Evolutionary conservation across 2,797 vertebrate genomes (phyloP).

Genomic region (Crenuchus spilurus): DNA sequence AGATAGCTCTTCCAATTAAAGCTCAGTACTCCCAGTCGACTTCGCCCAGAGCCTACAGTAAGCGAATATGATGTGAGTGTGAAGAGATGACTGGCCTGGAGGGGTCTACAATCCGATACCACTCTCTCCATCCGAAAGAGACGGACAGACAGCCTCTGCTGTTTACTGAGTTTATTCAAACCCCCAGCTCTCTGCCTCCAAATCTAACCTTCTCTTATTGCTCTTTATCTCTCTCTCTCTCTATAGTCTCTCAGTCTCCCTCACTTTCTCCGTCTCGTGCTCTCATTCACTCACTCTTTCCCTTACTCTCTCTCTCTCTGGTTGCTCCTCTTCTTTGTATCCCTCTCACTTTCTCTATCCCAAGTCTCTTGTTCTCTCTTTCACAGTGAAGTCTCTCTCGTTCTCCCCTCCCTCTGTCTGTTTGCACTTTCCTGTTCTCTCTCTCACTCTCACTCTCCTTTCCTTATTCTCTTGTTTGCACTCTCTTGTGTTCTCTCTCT

Average conservation of each 20-base stretch:
- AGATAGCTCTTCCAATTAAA: constrained; percentile 34
- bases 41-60: background rate
- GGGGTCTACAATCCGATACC: background rate
- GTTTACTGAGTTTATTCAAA: background rate
- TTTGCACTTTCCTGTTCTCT: no score
- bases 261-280: no score
- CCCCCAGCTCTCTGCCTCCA: background rate
- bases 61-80: background rate
- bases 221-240: background rate
- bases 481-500: constrained; percentile 38
- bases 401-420: no score
- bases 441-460: no score
- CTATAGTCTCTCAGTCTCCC: background rate
- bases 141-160: background rate
- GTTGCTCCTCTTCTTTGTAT: background rate
- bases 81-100: background rate
- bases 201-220: background rate
- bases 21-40: constrained; percentile 1
- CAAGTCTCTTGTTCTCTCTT: background rate
- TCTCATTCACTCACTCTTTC: background rate
- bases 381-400: constrained; percentile 48
- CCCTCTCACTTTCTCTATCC: background rate
- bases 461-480: no score
- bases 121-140: background rate
- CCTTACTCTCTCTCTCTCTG: background rate